Conservation (phyloP, 2,888 invertebrate species). For the Volucella inanis region DNA sequence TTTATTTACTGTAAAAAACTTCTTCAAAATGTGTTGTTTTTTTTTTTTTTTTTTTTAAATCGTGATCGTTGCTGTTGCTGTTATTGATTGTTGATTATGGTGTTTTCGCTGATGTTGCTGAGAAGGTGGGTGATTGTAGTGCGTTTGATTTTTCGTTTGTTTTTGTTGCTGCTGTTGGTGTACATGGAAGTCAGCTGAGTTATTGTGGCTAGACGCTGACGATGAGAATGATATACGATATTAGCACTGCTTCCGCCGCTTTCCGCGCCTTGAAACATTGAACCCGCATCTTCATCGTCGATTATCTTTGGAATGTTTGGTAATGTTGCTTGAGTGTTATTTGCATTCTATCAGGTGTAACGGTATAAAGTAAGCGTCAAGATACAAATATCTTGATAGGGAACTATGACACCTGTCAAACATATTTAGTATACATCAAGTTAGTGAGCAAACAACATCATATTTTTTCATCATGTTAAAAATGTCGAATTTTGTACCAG, state of each 20-base stretch:
- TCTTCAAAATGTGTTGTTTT: too few species aligned
- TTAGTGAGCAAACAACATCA: too few species aligned
- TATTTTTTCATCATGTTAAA: too few species aligned
- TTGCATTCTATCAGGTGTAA: too few species aligned
- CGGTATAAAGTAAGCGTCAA: too few species aligned
- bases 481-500: too few species aligned
- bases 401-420: too few species aligned
- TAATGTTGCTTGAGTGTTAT: slow-evolving; percentile 87
- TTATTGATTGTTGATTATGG: slow-evolving; percentile 76
- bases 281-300: slow-evolving; percentile 85
- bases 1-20: too few species aligned
- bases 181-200: slow-evolving; percentile 75
- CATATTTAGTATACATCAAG: too few species aligned
- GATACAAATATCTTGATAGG: too few species aligned
- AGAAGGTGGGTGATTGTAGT: slow-evolving; percentile 76
- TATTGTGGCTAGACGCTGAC: slow-evolving; percentile 77
- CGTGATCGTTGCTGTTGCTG: slow-evolving; percentile 75
- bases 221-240: slow-evolving; percentile 76
- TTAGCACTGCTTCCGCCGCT: slow-evolving; percentile 77
- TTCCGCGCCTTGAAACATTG: slow-evolving; percentile 78
- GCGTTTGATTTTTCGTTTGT: slow-evolving; percentile 77
- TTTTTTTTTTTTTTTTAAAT: too few species aligned
- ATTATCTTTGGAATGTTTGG: slow-evolving; percentile 91
- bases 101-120: slow-evolving; percentile 78
- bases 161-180: slow-evolving; percentile 77